Evolutionary conservation across 2,797 vertebrate genomes (phyloP), one percentile per base, ranked within the genome.

Genomic region (Poecile montanus): DNA sequence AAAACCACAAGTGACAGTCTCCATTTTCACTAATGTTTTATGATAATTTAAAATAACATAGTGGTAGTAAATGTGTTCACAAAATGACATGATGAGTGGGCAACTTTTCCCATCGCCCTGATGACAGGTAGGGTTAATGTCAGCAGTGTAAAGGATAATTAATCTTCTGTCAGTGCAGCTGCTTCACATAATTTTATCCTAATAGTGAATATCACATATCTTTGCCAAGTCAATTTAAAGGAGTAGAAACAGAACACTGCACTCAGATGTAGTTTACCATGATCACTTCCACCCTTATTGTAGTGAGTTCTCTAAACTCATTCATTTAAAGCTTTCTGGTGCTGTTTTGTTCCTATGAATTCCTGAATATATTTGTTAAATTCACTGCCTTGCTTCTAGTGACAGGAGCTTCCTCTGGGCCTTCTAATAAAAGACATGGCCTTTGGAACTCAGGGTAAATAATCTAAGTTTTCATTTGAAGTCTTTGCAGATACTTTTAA

Each of bases 111-210:
- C 74, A 48, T 15, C 13, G 14, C n/a, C 76, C 83, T 87, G 83
- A 83, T 93, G 85, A 93, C 73, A 88, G 80, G 60, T 83, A 91
- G 89, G 88, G 88, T 92, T 97, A 97, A 97, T 34, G 90, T 94
- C 50, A 74, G 92, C 77, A 92, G 77, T 72, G 85, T 63, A 75
- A 92, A 96, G 92, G 86, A 95, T 96, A 97, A 97, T 96, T 82
- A 93, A 94, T 96, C 93, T 95, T 97, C 93, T 95, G 85, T 94
- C 96, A 95, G 48, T 85, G 87, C 93, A 97, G 91, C 90, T 97
- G 93, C 92, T 88, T 95, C 96, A 85, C 91, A 93, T 93, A 96
- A 97, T 96, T 97, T 95, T 91, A 81, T 91, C 85, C 67, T 91
- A 96, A 88, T 70, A 93, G 74, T 23, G 27, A 96, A 82, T 83